A percentile compares a stretch with the other conserved stretches of the same genome.
Conservation (phyloP, 2,797 vertebrate species). For the Eulemur albifrons region DNA sequence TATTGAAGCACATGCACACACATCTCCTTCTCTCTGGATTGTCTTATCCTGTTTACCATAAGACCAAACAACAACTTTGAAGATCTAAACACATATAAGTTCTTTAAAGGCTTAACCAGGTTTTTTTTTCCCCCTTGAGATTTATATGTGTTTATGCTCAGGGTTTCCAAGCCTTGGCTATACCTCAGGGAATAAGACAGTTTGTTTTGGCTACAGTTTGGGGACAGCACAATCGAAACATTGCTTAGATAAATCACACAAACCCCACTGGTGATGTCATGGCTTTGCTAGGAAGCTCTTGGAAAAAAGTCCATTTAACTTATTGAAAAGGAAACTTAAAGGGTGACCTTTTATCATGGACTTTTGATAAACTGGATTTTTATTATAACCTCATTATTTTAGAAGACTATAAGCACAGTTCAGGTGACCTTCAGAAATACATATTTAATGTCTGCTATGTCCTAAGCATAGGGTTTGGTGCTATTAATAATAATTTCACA, state of each 20-base stretch:
- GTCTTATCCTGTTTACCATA: slow-evolving; percentile 70
- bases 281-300: neutral
- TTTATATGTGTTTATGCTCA: neutral
- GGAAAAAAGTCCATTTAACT: neutral
- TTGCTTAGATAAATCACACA: slow-evolving; percentile 42
- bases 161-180: slow-evolving; percentile 13
- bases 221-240: slow-evolving; percentile 33
- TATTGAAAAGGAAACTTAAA: neutral
- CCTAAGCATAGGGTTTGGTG: neutral
- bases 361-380: neutral
- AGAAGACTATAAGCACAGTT: neutral
- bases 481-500: slow-evolving; percentile 39
- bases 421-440: neutral
- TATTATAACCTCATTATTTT: neutral
- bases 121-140: slow-evolving; percentile 28
- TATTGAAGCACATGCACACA: neutral
- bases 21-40: slow-evolving; percentile 10
- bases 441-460: neutral
- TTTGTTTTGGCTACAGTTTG: slow-evolving; percentile 52
- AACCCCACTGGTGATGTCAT: neutral
- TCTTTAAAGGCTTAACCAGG: slow-evolving; percentile 63
- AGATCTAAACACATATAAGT: slow-evolving; percentile 49
- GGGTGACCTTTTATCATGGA: neutral
- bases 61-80: slow-evolving; percentile 74
- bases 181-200: neutral